Conservation (phyloP, 2,113 vertebrate species). For the Oryzias melastigma region DNA sequence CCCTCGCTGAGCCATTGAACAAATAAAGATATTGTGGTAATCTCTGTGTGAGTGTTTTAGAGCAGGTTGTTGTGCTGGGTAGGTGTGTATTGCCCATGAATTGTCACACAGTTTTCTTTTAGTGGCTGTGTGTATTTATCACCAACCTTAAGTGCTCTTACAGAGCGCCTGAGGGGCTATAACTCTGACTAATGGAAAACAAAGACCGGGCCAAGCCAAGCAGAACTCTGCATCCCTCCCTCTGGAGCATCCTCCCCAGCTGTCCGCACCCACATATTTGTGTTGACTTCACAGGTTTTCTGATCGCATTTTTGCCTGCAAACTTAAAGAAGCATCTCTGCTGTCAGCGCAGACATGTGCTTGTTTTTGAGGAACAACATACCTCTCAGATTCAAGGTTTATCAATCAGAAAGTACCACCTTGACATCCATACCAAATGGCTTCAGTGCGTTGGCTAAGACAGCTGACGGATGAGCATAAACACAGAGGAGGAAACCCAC, state of each 20-base stretch:
- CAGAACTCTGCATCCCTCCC: constrained; percentile 40
- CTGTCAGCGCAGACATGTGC: too few species aligned
- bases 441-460: constrained; percentile 3
- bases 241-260: constrained; percentile 16
- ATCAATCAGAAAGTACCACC: neutral
- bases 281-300: neutral
- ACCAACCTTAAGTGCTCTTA: constrained; percentile 68
- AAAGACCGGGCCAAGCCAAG: constrained; percentile 57
- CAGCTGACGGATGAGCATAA: neutral
- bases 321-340: too few species aligned
- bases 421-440: constrained; percentile 20
- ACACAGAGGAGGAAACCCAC: too few species aligned
- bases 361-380: neutral
- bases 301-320: neutral
- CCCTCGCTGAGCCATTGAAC: neutral
- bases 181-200: constrained; percentile 75
- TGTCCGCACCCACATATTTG: neutral
- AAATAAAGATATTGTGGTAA: constrained; percentile 6
- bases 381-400: neutral
- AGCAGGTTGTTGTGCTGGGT: neutral
- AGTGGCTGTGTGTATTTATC: constrained; percentile 70
- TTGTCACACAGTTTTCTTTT: constrained; percentile 72
- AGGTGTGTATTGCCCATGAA: constrained; percentile 60
- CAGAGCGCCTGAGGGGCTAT: constrained; percentile 58
- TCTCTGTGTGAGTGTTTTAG: constrained; percentile 11